These are phyloP conservation scores for Neosilurus hyrtlii DNA, from an alignment of 2,797 vertebrate genomes.

Conservation along the genomic window DNA sequence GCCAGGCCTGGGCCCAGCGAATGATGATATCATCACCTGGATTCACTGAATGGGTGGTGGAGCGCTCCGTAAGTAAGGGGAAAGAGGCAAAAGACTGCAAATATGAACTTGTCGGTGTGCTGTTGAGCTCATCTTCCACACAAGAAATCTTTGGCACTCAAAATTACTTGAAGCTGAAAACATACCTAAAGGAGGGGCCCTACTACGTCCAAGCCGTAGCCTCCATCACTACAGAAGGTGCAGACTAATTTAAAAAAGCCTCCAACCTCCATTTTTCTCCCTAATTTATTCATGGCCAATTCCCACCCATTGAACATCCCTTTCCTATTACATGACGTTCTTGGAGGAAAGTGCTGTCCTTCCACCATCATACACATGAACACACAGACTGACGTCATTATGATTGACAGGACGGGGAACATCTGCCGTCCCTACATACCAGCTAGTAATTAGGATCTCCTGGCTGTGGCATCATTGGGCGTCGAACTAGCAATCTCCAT, in stretches of 20 bases:
- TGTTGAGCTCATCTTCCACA: slow-evolving; percentile 81
- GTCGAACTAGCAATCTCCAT: too few species aligned
- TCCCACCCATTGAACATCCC: too few species aligned
- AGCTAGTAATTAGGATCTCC: too few species aligned
- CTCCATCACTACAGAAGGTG: slow-evolving; percentile 84
- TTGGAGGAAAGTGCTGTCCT: too few species aligned
- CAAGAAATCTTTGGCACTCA: slow-evolving; percentile 85
- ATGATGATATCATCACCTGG: slow-evolving; percentile 88
- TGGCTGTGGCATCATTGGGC: too few species aligned
- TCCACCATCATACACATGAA: too few species aligned
- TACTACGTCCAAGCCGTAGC: slow-evolving; percentile 87
- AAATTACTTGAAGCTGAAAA: slow-evolving; percentile 83
- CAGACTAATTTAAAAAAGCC: slow-evolving; percentile 73
- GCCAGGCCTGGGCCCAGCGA: slow-evolving; percentile 90
- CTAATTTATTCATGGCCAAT: too few species aligned
- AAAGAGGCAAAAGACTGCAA: slow-evolving; percentile 94
- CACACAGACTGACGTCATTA: too few species aligned
- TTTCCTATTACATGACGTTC: too few species aligned
- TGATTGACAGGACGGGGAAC: too few species aligned
- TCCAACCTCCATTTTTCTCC: too few species aligned
- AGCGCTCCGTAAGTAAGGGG: slow-evolving; percentile 84
- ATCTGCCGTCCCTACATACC: too few species aligned
- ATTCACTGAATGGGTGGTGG: slow-evolving; percentile 91
- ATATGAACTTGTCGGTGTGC: slow-evolving; percentile 87
- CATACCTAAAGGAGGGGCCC: slow-evolving; percentile 86